These are phyloP conservation scores for Acanthosoma haemorrhoidale DNA, from an alignment of 2,888 invertebrate genomes.

Conservation along the genomic window DNA sequence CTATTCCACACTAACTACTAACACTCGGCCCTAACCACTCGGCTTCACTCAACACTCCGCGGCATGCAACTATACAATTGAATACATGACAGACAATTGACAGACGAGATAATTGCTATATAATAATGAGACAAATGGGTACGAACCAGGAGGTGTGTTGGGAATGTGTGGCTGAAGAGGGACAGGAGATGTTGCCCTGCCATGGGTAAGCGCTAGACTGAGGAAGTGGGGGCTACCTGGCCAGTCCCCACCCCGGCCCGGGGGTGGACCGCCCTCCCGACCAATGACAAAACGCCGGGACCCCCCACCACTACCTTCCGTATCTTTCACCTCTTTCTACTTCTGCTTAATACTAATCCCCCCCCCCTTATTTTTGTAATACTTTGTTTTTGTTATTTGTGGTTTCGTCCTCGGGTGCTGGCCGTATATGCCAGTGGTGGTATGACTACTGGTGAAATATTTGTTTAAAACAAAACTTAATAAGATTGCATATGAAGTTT, in stretches of 20 bases:
- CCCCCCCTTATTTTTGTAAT: no score
- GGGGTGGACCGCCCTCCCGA: slow-evolving; percentile 4
- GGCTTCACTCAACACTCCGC: no score
- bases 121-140: slow-evolving; percentile 6
- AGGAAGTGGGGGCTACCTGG: not conserved
- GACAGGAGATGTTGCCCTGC: slow-evolving; percentile 37
- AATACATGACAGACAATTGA: not conserved
- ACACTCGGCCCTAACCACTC: no score
- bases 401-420: no score
- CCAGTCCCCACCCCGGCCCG: slow-evolving; percentile 22
- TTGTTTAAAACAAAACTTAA: no score
- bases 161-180: slow-evolving; percentile 33
- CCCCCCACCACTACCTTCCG: slow-evolving; percentile 1
- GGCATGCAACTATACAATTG: not conserved
- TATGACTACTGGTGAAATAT: no score
- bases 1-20: no score
- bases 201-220: slow-evolving; percentile 30
- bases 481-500: no score
- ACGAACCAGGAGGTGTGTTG: slow-evolving; percentile 37
- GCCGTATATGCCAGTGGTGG: no score
- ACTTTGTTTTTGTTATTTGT: no score
- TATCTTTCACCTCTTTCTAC: not conserved
- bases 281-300: slow-evolving; percentile 2
- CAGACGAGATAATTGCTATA: not conserved
- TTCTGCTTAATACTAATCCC: not conserved